phyloP scores from a whole-genome alignment of 2,113 vertebrate species.

The Ramphastos sulfuratus region DNA sequence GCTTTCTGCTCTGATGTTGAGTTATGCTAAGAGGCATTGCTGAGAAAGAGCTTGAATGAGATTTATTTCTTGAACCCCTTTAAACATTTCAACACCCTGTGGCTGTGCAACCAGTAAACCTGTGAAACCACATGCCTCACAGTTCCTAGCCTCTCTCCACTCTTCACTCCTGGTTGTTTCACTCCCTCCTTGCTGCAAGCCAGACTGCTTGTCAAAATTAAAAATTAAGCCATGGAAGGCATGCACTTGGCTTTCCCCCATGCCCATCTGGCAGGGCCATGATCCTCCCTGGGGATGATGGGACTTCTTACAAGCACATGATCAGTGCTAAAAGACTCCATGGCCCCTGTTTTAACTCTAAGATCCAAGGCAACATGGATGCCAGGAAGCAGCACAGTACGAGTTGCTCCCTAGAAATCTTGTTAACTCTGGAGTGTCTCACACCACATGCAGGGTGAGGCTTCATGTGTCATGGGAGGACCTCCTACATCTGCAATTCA shows the following conservation, averaged over 20 bases:
- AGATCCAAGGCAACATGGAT: not conserved
- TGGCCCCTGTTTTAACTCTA: not conserved
- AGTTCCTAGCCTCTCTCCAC: not conserved
- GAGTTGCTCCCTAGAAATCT: not conserved
- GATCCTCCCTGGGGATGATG: not conserved
- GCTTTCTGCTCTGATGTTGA: not conserved
- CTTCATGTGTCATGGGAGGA: not conserved
- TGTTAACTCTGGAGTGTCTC: not conserved
- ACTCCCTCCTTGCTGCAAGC: not conserved
- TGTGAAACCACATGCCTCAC: slow-evolving; percentile 40
- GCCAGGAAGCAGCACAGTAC: not conserved
- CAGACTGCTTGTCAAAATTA: slow-evolving; percentile 24
- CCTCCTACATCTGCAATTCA: not conserved
- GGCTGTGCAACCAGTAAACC: slow-evolving; percentile 41
- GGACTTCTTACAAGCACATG: not conserved
- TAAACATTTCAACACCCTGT: slow-evolving; percentile 61
- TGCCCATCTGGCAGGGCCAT: not conserved
- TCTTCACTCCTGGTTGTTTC: not conserved
- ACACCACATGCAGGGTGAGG: not conserved
- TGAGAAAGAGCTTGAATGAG: not conserved
- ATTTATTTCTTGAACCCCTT: slow-evolving; percentile 67
- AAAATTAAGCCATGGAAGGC: not conserved
- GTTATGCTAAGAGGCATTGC: slow-evolving; percentile 13
- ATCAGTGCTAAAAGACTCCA: not conserved
- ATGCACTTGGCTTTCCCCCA: not conserved